These are phyloP conservation scores for Hermetia illucens DNA, from an alignment of 1,140 invertebrate genomes.

Conservation along the genomic window DNA sequence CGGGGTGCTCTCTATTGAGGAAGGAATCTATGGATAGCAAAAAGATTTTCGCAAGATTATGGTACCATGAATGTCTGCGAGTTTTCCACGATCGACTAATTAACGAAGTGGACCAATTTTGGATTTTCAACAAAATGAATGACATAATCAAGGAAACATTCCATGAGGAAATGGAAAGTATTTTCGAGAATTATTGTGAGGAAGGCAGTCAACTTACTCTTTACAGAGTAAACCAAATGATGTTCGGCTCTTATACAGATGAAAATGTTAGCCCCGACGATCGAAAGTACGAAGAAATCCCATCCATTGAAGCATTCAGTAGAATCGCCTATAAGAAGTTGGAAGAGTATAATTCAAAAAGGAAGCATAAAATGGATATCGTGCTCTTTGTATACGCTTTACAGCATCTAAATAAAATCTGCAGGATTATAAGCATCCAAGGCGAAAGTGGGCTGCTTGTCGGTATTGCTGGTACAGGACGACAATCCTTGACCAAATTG, in stretches of 20 bases:
- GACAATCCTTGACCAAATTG: conserved; percentile 70
- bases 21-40: conserved; percentile 66
- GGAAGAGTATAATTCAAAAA: conserved; percentile 73
- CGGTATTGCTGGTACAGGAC: conserved; percentile 80
- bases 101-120: conserved; percentile 54
- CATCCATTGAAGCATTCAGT: conserved; percentile 51
- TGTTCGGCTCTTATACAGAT: conserved; percentile 83
- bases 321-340: conserved; percentile 50
- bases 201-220: conserved; percentile 45
- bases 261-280: conserved; percentile 66
- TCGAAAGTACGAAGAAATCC: conserved; percentile 72
- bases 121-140: conserved; percentile 58
- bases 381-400: conserved; percentile 80
- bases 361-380: conserved; percentile 80
- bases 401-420: conserved; percentile 77
- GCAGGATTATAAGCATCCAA: conserved; percentile 68
- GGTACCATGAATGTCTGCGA: conserved; percentile 81
- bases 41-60: conserved; percentile 53
- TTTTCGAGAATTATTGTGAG: conserved; percentile 33
- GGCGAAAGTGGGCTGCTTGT: conserved; percentile 62
- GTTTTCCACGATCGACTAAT: conserved; percentile 83
- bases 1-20: conserved; percentile 66
- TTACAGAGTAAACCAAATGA: conserved; percentile 55
- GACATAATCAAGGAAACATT: conserved; percentile 48
- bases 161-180: conserved; percentile 52